Percentiles rank a stretch among this genome's conserved stretches.
These are phyloP conservation scores for Tamandua tetradactyla DNA, from an alignment of 2,797 vertebrate genomes.

Conservation along the genomic window DNA sequence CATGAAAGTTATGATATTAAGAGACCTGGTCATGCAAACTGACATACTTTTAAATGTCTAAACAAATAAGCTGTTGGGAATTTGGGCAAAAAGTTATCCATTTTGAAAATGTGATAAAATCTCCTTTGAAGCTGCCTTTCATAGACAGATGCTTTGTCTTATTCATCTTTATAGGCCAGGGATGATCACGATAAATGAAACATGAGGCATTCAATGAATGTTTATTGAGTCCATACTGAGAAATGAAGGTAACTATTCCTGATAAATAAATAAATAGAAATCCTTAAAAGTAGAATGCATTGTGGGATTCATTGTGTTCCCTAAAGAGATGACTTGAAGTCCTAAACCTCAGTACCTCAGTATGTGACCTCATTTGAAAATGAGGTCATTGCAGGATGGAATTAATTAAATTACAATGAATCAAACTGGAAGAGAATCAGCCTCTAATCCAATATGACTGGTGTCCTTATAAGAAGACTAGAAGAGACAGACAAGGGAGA, in stretches of 20 bases:
- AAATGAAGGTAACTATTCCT: neutral
- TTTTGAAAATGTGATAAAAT: neutral
- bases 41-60: neutral
- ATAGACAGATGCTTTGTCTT: neutral
- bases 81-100: neutral
- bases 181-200: neutral
- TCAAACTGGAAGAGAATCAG: too few species aligned
- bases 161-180: neutral
- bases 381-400: too few species aligned
- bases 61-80: conserved; percentile 3
- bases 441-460: too few species aligned
- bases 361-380: too few species aligned
- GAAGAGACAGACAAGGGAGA: too few species aligned
- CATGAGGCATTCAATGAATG: neutral
- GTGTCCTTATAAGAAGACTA: too few species aligned
- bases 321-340: too few species aligned
- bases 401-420: too few species aligned
- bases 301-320: too few species aligned
- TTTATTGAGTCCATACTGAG: conserved; percentile 15
- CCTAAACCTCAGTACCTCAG: too few species aligned
- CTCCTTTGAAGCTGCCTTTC: neutral
- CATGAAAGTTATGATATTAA: conserved; percentile 1
- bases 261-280: neutral
- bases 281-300: neutral
- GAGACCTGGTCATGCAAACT: neutral